A percentile compares a stretch with the other conserved stretches of the same genome.
phyloP scores from a whole-genome alignment of 2,113 vertebrate genomes.

The mouse (Mus musculus) region GRCm39 chr11:70292001-70292500 shows the following conservation, averaged over 20 bases:
- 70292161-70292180: no score
- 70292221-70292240: no score
- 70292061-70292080: no score
- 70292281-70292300: not conserved
- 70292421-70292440: not conserved
- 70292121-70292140: no score
- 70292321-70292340: not conserved
- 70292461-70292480: constrained; percentile 88
- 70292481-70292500: constrained; percentile 92
- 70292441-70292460: not conserved
- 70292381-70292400: not conserved
- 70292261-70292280: not conserved
- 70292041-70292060: no score
- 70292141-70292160: no score
- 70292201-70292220: no score
- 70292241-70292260: not conserved
- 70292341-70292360: not conserved
- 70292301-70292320: not conserved
- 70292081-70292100: no score
- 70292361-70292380: not conserved
- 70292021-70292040: not conserved
- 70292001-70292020: not conserved
- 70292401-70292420: not conserved
- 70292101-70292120: no score
- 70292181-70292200: no score